phyloP scores from a whole-genome alignment of 2,113 vertebrate genomes.

The Orthonyx spaldingii region DNA sequence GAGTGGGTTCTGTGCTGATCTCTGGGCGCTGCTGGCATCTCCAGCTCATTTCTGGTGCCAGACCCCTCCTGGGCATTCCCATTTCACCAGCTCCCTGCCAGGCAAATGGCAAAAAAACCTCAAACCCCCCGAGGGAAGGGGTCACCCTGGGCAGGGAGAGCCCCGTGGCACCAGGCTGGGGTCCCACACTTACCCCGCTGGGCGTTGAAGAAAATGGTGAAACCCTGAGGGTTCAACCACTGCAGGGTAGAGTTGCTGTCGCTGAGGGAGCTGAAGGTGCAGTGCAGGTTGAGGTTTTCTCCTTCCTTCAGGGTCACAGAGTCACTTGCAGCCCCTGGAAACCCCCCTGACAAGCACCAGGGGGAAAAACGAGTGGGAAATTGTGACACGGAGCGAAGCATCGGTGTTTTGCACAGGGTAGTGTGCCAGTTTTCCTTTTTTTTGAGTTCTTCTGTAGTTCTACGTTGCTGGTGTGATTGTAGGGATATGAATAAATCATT shows the following conservation, averaged over 20 bases:
- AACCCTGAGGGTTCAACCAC: constrained; percentile 27
- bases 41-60: neutral
- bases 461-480: fast-evolving
- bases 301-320: constrained; percentile 18
- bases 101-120: too few relatives aligned
- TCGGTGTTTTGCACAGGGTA: fast-evolving
- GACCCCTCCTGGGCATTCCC: neutral
- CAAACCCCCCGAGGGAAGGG: neutral
- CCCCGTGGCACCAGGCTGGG: fast-evolving
- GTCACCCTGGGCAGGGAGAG: neutral
- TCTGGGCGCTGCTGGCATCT: neutral
- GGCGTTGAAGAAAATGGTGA: constrained; percentile 21
- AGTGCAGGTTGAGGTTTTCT: neutral
- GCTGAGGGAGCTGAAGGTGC: neutral
- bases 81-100: too few relatives aligned
- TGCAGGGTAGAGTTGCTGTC: neutral
- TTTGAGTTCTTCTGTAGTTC: neutral
- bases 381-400: neutral
- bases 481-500: neutral
- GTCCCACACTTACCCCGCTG: constrained; percentile 25
- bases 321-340: neutral
- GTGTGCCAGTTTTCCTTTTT: neutral
- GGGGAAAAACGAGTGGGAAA: neutral
- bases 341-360: neutral
- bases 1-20: neutral